Conservation (phyloP, 2,797 vertebrate genomes). For the Galaxias olidus region DNA sequence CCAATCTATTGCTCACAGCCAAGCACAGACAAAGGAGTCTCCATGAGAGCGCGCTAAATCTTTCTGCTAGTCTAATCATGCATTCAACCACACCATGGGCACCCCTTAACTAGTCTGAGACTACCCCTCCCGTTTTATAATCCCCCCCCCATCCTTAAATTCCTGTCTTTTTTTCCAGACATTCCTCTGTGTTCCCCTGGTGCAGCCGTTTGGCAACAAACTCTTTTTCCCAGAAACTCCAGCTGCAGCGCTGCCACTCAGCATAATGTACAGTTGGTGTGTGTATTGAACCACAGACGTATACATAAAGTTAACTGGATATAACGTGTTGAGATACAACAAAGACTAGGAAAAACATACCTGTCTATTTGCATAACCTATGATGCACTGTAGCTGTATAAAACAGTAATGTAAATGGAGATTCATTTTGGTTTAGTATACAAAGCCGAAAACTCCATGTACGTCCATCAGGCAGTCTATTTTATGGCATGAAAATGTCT, state of each 20-base stretch:
- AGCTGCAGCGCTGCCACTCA: conserved; percentile 49
- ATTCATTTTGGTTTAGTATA: no score
- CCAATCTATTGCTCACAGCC: conserved; percentile 40
- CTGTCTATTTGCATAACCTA: no score
- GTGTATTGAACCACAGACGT: background rate
- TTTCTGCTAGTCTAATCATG: conserved; percentile 39
- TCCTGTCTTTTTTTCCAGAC: conserved; percentile 65
- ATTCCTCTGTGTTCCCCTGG: conserved; percentile 68
- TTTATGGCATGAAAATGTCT: no score
- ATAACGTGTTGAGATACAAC: no score
- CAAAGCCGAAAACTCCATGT: no score
- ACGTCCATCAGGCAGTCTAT: no score
- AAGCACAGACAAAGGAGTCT: conserved; percentile 49
- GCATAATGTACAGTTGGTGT: conserved; percentile 7
- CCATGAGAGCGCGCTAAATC: conserved; percentile 41
- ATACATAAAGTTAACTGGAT: no score
- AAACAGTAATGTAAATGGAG: no score
- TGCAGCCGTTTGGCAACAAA: conserved; percentile 62
- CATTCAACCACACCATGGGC: conserved; percentile 46
- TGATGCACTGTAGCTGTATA: no score
- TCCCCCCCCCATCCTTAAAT: conserved; percentile 56
- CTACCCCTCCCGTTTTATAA: conserved; percentile 20
- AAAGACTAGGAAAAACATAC: no score
- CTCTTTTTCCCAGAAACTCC: conserved; percentile 68
- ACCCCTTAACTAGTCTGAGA: conserved; percentile 40